Evolutionary conservation across 2,888 invertebrate genomes (phyloP).

Genomic region (Dynastes grantii): DNA sequence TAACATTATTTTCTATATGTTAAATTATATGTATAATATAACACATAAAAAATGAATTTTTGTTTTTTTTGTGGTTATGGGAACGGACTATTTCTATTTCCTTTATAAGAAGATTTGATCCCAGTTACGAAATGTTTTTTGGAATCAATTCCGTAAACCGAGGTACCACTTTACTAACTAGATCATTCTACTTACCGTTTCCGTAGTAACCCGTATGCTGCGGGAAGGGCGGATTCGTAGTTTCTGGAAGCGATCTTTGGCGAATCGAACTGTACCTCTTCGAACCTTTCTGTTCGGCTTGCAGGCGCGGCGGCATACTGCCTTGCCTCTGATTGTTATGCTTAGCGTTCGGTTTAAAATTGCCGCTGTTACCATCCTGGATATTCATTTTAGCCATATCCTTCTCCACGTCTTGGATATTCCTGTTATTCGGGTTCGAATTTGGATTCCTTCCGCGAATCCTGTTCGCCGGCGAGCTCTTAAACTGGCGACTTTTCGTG

Average conservation of each 20-base stretch:
- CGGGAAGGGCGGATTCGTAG: conserved; percentile 65
- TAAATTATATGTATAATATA: too few relatives aligned
- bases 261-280: conserved; percentile 75
- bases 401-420: conserved; percentile 62
- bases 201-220: conserved; percentile 65
- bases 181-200: conserved; percentile 59
- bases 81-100: too few relatives aligned
- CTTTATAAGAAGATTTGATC: too few relatives aligned
- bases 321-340: conserved; percentile 62
- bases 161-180: too few relatives aligned
- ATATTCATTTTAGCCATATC: conserved; percentile 65
- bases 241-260: conserved; percentile 75
- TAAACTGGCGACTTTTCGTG: conserved; percentile 64
- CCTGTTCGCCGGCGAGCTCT: conserved; percentile 58
- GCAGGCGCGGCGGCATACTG: conserved; percentile 68
- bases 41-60: too few relatives aligned
- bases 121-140: too few relatives aligned
- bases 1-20: too few relatives aligned
- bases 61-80: too few relatives aligned
- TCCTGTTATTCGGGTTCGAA: conserved; percentile 63
- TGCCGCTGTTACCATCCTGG: conserved; percentile 61
- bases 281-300: conserved; percentile 70
- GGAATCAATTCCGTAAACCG: too few relatives aligned
- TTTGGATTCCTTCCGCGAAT: conserved; percentile 59
- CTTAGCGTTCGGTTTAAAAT: conserved; percentile 52